Evolutionary conservation across 2,113 vertebrate species (phyloP).

Genomic region (Cinclus mexicanus): DNA sequence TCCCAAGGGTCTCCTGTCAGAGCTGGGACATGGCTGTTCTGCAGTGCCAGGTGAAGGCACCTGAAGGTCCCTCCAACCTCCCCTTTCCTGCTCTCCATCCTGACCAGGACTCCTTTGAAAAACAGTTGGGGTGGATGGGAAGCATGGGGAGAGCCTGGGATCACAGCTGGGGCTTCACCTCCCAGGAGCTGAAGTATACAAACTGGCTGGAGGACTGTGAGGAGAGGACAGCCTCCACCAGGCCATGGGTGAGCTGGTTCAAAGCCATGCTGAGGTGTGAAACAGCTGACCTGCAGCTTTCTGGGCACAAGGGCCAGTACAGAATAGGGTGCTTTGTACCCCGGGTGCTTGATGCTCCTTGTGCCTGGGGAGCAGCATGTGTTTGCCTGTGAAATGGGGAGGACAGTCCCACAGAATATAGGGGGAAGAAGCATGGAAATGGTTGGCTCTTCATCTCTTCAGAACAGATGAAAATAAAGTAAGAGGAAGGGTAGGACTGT

Average conservation of each 20-base stretch:
- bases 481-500: background rate
- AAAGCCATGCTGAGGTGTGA: background rate
- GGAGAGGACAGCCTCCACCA: background rate
- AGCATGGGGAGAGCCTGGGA: background rate
- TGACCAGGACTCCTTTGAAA: background rate
- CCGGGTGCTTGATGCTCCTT: background rate
- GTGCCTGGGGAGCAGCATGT: background rate
- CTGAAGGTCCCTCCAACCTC: accelerated
- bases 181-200: accelerated
- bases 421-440: background rate
- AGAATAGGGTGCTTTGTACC: background rate
- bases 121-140: background rate
- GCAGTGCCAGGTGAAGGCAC: background rate
- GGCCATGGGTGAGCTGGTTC: background rate
- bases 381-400: background rate
- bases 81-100: background rate
- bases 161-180: background rate
- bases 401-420: background rate
- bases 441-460: background rate
- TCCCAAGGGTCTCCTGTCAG: background rate
- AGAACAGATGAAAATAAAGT: background rate
- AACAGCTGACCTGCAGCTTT: background rate
- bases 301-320: background rate
- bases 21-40: accelerated
- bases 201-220: background rate